Evolutionary conservation across 2,888 invertebrate genomes (phyloP), one percentile per base, ranked within the genome.

Genomic region (Epiblema foenella): DNA sequence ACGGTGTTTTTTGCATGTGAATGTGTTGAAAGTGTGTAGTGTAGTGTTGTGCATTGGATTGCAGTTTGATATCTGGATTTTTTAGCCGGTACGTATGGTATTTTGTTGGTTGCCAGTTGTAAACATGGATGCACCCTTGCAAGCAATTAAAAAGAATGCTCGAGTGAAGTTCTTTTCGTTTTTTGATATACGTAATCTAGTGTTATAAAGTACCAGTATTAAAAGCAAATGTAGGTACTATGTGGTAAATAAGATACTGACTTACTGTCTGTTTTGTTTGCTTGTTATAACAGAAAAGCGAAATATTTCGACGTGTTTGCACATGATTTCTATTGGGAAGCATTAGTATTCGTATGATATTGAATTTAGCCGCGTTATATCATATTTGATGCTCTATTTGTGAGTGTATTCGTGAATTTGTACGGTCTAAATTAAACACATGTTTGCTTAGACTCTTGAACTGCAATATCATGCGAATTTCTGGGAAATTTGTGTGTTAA

Each of bases 11-110:
- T 51, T 39, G 63, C 15, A 20, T 49, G 73, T 56, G 46, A 52
- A 49, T 59, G 59, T 68, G 57, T 51, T 59, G 49, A 69, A 29
- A 69, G 70, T 77, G 65, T 58, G 69, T 69, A 63, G 75, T 76
- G 72, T 75, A 76, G 67, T 68, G 71, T 62, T 54, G 20, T 71
- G 51, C 57, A 15, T 74, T 67, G 75, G 75, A 75, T 76, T 79
- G 75, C 75, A 68, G 59, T 74, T 71, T n/a, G 49, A 33, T 29
- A 12, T 49, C 65, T n/a, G 71, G 65, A 66, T 52, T 52, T 63
- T 58, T 54, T 51, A 9, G 33, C 62, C 56, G 71, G 71, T 71
- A 71, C 52, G 71, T 71, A 69, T 15, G 46, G 42, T 65, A 20
- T 70, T 70, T 29, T 49, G 37, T 66, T 52, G 54, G 15, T 42